Conservation (phyloP, 2,113 vertebrate species). For the Sapajus apella region DNA sequence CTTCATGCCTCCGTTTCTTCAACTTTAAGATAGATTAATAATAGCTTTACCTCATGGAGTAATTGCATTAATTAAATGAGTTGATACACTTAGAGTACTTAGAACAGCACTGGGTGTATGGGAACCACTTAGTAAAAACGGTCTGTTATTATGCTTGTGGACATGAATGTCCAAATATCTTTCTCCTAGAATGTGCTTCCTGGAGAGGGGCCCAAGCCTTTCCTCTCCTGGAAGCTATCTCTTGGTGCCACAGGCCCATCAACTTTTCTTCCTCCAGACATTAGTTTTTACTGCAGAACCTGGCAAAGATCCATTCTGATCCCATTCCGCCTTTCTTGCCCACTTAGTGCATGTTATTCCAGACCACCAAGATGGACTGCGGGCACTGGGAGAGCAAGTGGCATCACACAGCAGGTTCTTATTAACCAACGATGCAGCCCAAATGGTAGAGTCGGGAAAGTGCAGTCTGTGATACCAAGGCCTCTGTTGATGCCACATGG, state of each 20-base stretch:
- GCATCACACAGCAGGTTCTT: not conserved
- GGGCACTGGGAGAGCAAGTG: rapidly evolving
- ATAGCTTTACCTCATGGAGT: not conserved
- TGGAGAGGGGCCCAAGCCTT: not conserved
- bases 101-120: not conserved
- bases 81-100: not conserved
- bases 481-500: not conserved
- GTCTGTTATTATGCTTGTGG: not conserved
- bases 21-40: not conserved
- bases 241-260: too few species aligned
- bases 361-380: not conserved
- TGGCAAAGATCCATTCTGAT: not conserved
- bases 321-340: not conserved
- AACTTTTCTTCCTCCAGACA: not conserved
- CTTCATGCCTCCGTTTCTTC: not conserved
- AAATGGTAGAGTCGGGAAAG: not conserved
- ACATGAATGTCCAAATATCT: not conserved
- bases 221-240: not conserved
- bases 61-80: not conserved
- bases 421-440: not conserved
- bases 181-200: not conserved
- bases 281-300: not conserved
- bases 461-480: not conserved
- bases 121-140: not conserved
- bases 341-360: not conserved